Evolutionary conservation across 2,888 invertebrate genomes (phyloP), one percentile per base, ranked within the genome.

Genomic region (Plebejus anna): DNA sequence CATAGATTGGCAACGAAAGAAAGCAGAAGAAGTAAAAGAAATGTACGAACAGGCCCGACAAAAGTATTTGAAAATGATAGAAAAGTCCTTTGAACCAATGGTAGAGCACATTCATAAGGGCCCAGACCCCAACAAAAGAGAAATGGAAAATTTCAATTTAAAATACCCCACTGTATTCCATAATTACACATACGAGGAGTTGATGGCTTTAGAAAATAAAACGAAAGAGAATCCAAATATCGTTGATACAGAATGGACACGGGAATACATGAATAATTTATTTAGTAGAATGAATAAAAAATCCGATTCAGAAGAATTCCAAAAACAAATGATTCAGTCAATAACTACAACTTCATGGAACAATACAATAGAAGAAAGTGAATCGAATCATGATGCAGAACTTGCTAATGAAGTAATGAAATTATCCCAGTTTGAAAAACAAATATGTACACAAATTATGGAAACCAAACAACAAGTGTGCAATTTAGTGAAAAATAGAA

Each of bases 361-460:
- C 73, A 87, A 89, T 79, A 87, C 95, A 38, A 84, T 94, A 66
- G 86, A 87, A 32, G 92, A 94, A 82, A 94, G 95, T 85, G 95
- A 95, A 82, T 84, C 85, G 11, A 90, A 91, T 79, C 86, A 94
- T 42, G 94, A 95, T 79, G 87, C 88, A 70, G 88, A 91, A 16
- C 87, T 96, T 13, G 93, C 94, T 0, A 91, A 91, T 77, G 95
- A 95, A 81, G 91, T 96, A 4, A 86, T 96, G 84, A 95, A 95
- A 82, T 92, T 96, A 78, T 95, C 96, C 0, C 90, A 94, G 71
- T 96, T 95, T 84, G 96, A 96, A 82, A 96, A 96, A 84, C 95
- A 95, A 86, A 95, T 96, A 90, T 91, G 95, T 73, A 94, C 94
- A 59, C 95, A 95, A 87, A 88, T 96, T 78, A 94, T 94, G 86